These are phyloP conservation scores for Ciona savignyi DNA, from an alignment of 23 tunicate species.

Conservation along the genomic window DNA sequence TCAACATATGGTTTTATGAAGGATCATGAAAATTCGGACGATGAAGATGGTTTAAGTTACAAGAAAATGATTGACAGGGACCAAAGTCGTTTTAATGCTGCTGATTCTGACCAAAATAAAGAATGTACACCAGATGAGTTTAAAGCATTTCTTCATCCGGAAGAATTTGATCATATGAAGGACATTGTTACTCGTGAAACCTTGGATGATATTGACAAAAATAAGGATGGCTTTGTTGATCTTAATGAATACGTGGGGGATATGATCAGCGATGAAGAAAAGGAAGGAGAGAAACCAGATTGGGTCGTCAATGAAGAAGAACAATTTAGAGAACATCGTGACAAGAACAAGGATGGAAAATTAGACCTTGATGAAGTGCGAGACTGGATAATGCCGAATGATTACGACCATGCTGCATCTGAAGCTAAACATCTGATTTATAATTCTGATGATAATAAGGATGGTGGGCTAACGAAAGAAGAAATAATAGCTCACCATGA, in stretches of 20 bases:
- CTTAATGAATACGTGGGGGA: conserved; percentile 80
- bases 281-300: conserved; percentile 83
- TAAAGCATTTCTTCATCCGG: conserved; percentile 86
- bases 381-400: too few relatives aligned
- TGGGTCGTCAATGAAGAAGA: conserved; percentile 91
- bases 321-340: too few relatives aligned
- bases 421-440: too few relatives aligned
- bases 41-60: conserved; percentile 41
- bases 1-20: conserved; percentile 80
- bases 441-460: too few relatives aligned
- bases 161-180: conserved; percentile 87
- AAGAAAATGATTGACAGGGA: conserved; percentile 69
- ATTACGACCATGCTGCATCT: too few relatives aligned
- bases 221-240: conserved; percentile 66
- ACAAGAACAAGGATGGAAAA: too few relatives aligned
- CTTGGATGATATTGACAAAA: conserved; percentile 78
- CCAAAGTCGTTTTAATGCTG: conserved; percentile 51
- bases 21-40: conserved; percentile 25
- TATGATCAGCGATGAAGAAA: conserved; percentile 45
- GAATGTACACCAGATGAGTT: conserved; percentile 56
- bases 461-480: too few relatives aligned
- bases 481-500: too few relatives aligned
- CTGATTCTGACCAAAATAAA: conserved; percentile 53
- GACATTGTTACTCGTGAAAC: conserved; percentile 77
- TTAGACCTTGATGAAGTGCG: too few relatives aligned